Base-by-base conservation (phyloP, 2,797 vertebrate genomes). In the Sebastes goodei region DNA sequence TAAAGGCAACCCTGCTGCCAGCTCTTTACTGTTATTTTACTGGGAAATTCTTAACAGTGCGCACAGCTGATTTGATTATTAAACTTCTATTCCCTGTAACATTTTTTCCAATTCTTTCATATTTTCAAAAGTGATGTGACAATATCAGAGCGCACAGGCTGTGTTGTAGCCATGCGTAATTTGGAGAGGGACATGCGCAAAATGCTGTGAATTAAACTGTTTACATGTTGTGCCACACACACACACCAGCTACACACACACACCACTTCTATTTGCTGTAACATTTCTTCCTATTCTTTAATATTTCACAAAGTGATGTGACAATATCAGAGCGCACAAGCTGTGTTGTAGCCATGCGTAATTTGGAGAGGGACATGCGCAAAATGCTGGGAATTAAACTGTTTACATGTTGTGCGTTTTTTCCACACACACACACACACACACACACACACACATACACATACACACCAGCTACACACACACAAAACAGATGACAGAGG, bases 401-500 rank as follows among this genome's bases (percentile, higher is more conserved):
- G 76, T 81, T 86, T 25, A 56, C 53, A 49, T 69, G 67, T 72
- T 32, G 56, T 53, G 46, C 68, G 17, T n/a, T 52, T 52, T 1
- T 35, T 11, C 1, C 4, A 46, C 2, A 7, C 68, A 55, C 3
- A 49, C 12, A 15, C 64, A 55, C 17, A 69, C 60, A 59, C 33
- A 32, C 17, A 23, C 72, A 59, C 73, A 35, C 74, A 66, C 56
- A 66, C 56, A 84, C 49, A 59, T 1, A 49, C 12, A 15, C 64
- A 55, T n/a, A 69, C 60, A 59, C 33, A 32, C 17, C 59, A 68
- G 49, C 30, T 20, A 23, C 72, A 60, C 73, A 35, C 74, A 66
- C 56, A 66, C 56, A 84, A 81, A 84, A 87, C 78, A 88, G 79
- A 93, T 88, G 89, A 92, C 82, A 84, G 83, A 82, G 90, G 79